Conservation (phyloP, 2,888 invertebrate species). For the Anorthoa munda region DNA sequence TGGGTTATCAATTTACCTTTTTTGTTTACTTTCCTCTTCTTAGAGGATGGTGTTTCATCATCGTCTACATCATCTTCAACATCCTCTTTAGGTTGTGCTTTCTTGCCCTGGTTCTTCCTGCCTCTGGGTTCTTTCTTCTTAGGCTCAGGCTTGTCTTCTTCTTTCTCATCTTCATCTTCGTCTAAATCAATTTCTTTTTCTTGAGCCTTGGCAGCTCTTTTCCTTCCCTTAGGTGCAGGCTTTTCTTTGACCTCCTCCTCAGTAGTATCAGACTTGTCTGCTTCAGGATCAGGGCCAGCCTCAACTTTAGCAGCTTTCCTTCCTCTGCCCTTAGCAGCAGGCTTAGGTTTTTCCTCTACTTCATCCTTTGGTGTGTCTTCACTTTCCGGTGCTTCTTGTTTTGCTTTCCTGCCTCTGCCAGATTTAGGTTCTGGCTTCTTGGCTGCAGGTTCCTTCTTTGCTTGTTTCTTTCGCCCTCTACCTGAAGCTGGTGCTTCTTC, state of each 20-base stretch:
- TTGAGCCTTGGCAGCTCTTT: slow-evolving; percentile 71
- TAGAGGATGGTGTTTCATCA: slow-evolving; percentile 74
- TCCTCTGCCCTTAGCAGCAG: slow-evolving; percentile 78
- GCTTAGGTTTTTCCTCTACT: slow-evolving; percentile 79
- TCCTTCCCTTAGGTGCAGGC: slow-evolving; percentile 68
- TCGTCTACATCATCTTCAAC: slow-evolving; percentile 71
- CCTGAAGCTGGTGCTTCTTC: slow-evolving; percentile 72
- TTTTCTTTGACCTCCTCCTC: slow-evolving; percentile 80
- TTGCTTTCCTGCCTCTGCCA: slow-evolving; percentile 77
- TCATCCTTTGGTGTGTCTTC: slow-evolving; percentile 68
- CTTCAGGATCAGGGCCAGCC: slow-evolving; percentile 66
- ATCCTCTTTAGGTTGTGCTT: slow-evolving; percentile 79
- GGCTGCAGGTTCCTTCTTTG: slow-evolving; percentile 79
- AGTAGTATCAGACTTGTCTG: slow-evolving; percentile 70
- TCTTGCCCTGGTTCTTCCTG: slow-evolving; percentile 80
- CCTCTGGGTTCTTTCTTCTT: slow-evolving; percentile 83
- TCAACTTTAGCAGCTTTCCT: slow-evolving; percentile 77
- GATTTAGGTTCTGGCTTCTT: slow-evolving; percentile 75
- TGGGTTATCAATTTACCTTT: slow-evolving; percentile 71
- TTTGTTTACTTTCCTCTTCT: slow-evolving; percentile 79
- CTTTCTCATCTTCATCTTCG: slow-evolving; percentile 70
- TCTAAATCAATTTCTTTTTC: slow-evolving; percentile 75
- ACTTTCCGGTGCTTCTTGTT: slow-evolving; percentile 73
- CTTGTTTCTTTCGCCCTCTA: slow-evolving; percentile 81
- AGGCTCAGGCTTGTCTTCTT: slow-evolving; percentile 76